Percentiles rank a stretch among this genome's conserved stretches.
These are phyloP conservation scores for Hylia prasina DNA, from an alignment of 2,113 vertebrate genomes.

Conservation along the genomic window DNA sequence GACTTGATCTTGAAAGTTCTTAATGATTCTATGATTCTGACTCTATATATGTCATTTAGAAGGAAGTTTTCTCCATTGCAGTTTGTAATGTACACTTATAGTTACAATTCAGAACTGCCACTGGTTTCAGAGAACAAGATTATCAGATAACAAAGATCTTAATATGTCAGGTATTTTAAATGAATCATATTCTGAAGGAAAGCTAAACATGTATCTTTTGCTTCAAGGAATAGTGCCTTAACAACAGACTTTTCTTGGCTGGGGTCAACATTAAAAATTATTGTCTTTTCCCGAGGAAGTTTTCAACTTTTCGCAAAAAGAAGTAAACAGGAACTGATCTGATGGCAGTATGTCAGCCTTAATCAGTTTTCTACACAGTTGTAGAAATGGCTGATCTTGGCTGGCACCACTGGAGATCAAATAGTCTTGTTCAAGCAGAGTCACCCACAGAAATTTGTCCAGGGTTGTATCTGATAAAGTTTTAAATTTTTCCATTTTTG, in stretches of 20 bases:
- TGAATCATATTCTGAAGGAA: not conserved
- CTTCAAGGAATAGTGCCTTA: not conserved
- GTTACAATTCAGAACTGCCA: not conserved
- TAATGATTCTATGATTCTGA: not conserved
- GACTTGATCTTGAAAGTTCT: not conserved
- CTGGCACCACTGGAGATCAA: not conserved
- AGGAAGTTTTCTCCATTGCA: not conserved
- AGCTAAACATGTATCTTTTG: not conserved
- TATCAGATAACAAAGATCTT: not conserved
- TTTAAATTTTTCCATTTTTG: not conserved
- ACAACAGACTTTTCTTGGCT: not conserved
- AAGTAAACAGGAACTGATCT: not conserved
- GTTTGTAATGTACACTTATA: not conserved
- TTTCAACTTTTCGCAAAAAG: not conserved
- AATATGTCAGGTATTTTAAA: not conserved
- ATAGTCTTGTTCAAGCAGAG: not conserved
- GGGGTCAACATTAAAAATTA: not conserved
- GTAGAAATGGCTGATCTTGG: not conserved
- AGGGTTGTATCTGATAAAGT: fast-evolving
- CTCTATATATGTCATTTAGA: not conserved
- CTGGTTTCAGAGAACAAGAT: not conserved
- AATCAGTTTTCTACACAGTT: not conserved
- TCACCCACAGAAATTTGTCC: not conserved
- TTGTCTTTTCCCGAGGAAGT: not conserved
- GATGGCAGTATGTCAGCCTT: not conserved